A percentile compares a stretch with the other conserved stretches of the same genome.
These are phyloP conservation scores for Acromyrmex heyeri DNA, from an alignment of 1,140 invertebrate genomes.

Conservation along the genomic window DNA sequence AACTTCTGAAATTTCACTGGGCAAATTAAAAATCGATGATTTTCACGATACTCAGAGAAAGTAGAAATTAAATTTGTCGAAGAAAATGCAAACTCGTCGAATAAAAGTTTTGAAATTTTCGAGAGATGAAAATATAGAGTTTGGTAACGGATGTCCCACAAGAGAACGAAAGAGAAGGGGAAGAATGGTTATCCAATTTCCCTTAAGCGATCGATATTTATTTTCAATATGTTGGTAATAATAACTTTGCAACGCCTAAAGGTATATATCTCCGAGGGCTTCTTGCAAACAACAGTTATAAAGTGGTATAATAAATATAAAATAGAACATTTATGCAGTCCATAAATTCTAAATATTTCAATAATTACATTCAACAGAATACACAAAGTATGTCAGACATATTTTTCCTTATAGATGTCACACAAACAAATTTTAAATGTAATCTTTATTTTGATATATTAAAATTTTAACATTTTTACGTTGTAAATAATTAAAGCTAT, in stretches of 20 bases:
- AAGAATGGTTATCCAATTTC: constrained; percentile 10
- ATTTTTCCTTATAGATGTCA: neutral
- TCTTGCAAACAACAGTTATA: constrained; percentile 16
- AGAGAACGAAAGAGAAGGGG: neutral
- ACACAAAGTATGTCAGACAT: neutral
- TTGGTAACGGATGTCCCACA: neutral
- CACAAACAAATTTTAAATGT: constrained; percentile 1
- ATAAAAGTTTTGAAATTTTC: constrained; percentile 38
- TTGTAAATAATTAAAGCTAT: neutral
- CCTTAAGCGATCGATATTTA: constrained; percentile 26
- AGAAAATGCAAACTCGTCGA: constrained; percentile 25
- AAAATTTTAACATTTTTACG: neutral
- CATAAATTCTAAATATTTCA: neutral
- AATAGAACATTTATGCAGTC: neutral
- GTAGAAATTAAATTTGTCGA: constrained; percentile 42
- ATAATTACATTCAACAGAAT: neutral
- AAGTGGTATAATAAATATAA: constrained; percentile 30
- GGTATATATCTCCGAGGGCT: neutral
- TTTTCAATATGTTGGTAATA: constrained; percentile 35
- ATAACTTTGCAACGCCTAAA: constrained; percentile 4
- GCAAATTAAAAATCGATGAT: constrained; percentile 38
- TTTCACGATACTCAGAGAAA: constrained; percentile 2
- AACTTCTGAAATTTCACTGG: neutral
- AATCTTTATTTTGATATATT: neutral
- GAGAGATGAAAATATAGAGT: constrained; percentile 25